Evolutionary conservation across 2,888 invertebrate genomes (phyloP), one percentile per base, ranked within the genome.

Genomic region (Heliconius cydno): DNA sequence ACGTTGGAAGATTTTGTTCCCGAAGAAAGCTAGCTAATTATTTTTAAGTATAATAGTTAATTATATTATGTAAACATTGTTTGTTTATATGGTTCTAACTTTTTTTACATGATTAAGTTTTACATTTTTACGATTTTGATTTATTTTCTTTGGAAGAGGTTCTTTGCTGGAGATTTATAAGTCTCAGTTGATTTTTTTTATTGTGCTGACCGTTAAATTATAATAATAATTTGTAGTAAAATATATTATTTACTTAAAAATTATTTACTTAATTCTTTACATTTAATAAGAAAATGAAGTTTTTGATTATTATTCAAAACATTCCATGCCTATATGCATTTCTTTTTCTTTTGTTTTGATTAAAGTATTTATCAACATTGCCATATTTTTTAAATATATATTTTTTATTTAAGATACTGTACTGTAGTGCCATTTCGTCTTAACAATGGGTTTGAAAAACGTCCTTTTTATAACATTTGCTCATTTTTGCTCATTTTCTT

Each of bases 401-500:
- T 63, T 25, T 63, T 63, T 25, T 63, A 63, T 25, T 25, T n/a
- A 63, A 25, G n/a, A 63, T 25, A 57, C 57, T 72, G 34, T 60
- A 34, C 34, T 34, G 13, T 73, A 73, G 60, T 73, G 73, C 73
- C 73, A 73, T 73, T 60, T 73, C 34, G 28, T 57, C 73, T 60
- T 60, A 60, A 34, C 13, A 60, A 73, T 60, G n/a, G 60, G 57
- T 73, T 41, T 72, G 10, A 57, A n/a, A 73, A n/a, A 72, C 72
- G 72, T 72, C 72, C 72, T 52, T 57, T 13, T 34, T 60, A 57
- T 30, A 30, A 30, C 7, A 13, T 60, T 73, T 73, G 73, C 73
- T 73, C 73, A 73, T 57, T n/a, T 73, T 30, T 73, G 73, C 73
- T 73, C 73, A 73, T 73, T 34, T 60, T 71, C 46, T 71, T 13